A percentile compares a stretch with the other conserved stretches of the same genome.
Conservation (phyloP, 2,113 vertebrate species). For the Thermophis baileyi region DNA sequence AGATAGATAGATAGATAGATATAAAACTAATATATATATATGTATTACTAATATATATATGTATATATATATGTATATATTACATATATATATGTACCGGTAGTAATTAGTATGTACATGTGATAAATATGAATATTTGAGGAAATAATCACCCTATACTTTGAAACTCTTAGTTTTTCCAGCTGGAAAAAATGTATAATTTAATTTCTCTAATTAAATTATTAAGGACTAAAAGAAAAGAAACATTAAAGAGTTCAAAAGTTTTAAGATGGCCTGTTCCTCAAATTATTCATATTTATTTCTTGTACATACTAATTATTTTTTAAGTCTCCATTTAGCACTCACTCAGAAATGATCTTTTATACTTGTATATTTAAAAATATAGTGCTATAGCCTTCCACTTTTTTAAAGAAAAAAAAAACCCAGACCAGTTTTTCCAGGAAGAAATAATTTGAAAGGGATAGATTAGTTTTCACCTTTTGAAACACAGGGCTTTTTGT, state of each 20-base stretch:
- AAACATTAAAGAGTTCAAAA: conserved; percentile 66
- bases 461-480: conserved; percentile 81
- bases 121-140: conserved; percentile 70
- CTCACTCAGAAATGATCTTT: conserved; percentile 69
- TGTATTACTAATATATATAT: too few relatives aligned
- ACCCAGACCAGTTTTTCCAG: conserved; percentile 72
- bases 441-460: conserved; percentile 78
- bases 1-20: too few relatives aligned
- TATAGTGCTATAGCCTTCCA: conserved; percentile 49
- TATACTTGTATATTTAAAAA: conserved; percentile 76
- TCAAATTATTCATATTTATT: conserved; percentile 70
- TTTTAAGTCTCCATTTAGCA: conserved; percentile 52
- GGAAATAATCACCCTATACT: conserved; percentile 66
- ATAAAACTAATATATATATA: too few relatives aligned
- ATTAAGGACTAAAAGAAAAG: conserved; percentile 38
- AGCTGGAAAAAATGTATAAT: neutral
- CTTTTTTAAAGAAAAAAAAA: conserved; percentile 35
- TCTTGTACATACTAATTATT: conserved; percentile 77
- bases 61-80: too few relatives aligned
- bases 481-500: conserved; percentile 80
- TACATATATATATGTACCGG: too few relatives aligned
- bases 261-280: conserved; percentile 67
- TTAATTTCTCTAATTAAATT: conserved; percentile 27
- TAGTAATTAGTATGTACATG: conserved; percentile 56
- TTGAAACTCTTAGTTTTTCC: conserved; percentile 67